phyloP scores from a whole-genome alignment of 2,888 invertebrate genomes.

The Steromphala cineraria region DNA sequence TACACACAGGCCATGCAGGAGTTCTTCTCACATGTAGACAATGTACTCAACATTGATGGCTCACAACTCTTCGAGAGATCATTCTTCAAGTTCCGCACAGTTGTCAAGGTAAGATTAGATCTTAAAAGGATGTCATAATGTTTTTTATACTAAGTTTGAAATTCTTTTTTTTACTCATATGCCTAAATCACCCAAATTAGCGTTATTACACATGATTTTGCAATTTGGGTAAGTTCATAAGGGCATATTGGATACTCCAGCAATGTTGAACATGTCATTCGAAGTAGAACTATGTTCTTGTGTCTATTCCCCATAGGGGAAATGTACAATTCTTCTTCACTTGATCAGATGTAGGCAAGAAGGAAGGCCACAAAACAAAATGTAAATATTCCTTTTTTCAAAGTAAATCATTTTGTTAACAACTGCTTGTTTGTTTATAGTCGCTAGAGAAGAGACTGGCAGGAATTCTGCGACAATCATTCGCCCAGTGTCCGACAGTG shows the following conservation, averaged over 20 bases:
- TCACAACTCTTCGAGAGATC: slow-evolving; percentile 73
- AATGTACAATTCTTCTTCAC: too few relatives aligned
- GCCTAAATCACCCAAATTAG: background rate
- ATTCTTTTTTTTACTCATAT: background rate
- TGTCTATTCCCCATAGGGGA: too few relatives aligned
- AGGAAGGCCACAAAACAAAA: too few relatives aligned
- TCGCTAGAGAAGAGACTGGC: slow-evolving; percentile 71
- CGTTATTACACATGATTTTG: too few relatives aligned
- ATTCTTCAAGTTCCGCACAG: slow-evolving; percentile 73
- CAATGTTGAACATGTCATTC: too few relatives aligned
- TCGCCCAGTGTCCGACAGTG: slow-evolving; percentile 73
- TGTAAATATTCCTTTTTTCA: too few relatives aligned
- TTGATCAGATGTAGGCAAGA: too few relatives aligned
- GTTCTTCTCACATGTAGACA: slow-evolving; percentile 71
- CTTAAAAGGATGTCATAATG: background rate
- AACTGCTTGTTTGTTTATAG: slow-evolving; percentile 45
- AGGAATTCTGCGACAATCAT: slow-evolving; percentile 70
- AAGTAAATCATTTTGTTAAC: too few relatives aligned
- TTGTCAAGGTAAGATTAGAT: slow-evolving; percentile 68
- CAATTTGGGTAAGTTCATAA: too few relatives aligned
- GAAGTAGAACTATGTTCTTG: too few relatives aligned
- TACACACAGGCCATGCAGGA: slow-evolving; percentile 70
- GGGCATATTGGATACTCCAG: too few relatives aligned
- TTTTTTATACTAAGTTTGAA: background rate
- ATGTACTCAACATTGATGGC: slow-evolving; percentile 73